Conservation (phyloP, 1,140 invertebrate genomes). For the Pantala flavescens region DNA sequence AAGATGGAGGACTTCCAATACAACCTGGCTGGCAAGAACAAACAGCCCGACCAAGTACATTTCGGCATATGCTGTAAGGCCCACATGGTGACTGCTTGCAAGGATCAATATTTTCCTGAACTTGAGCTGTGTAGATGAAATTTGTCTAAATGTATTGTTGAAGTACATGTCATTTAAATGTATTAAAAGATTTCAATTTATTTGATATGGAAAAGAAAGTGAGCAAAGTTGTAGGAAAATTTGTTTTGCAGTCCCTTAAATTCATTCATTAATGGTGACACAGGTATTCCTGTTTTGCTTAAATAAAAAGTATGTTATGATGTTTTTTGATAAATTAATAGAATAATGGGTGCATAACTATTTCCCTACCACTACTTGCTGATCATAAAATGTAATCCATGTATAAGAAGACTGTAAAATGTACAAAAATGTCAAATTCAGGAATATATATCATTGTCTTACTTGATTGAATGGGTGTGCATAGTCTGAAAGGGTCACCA, state of each 20-base stretch:
- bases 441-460: slow-evolving; percentile 13
- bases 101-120: slow-evolving; percentile 31
- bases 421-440: no score
- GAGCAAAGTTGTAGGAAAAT: slow-evolving; percentile 19
- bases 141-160: neutral
- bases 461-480: slow-evolving; percentile 29
- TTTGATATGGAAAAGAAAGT: slow-evolving; percentile 14
- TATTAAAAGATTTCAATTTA: no score
- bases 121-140: slow-evolving; percentile 16
- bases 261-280: neutral
- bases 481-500: slow-evolving; percentile 44
- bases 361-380: no score
- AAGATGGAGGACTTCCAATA: slow-evolving; percentile 59
- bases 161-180: neutral
- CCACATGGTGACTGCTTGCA: slow-evolving; percentile 59
- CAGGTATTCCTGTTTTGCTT: neutral
- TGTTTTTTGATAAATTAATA: no score
- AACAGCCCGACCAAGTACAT: slow-evolving; percentile 51
- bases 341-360: no score
- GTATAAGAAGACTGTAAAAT: no score
- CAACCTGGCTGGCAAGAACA: slow-evolving; percentile 59
- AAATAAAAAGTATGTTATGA: no score
- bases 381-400: no score
- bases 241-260: slow-evolving; percentile 16
- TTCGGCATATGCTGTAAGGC: slow-evolving; percentile 59